Conservation (phyloP, 2,113 vertebrate species). For the Mormoops blainvillei region DNA sequence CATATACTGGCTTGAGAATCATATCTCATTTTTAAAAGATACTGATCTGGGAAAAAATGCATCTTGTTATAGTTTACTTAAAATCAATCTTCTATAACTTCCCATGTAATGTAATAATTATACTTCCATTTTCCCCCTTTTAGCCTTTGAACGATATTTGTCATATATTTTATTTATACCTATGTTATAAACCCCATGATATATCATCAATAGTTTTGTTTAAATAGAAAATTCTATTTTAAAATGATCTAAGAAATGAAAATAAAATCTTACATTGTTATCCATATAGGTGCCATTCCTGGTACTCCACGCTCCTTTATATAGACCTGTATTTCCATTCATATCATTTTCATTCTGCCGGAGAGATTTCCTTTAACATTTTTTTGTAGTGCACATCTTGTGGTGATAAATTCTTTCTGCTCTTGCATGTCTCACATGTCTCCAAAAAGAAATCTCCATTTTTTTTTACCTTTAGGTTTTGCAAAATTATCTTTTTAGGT, state of each 20-base stretch:
- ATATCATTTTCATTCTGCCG: neutral
- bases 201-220: neutral
- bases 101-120: neutral
- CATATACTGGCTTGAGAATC: neutral
- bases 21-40: neutral
- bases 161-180: neutral
- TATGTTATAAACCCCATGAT: neutral
- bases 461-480: constrained; percentile 12
- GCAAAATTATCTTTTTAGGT: neutral
- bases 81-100: neutral
- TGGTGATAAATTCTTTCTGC: neutral
- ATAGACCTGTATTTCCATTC: neutral
- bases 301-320: neutral
- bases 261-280: neutral
- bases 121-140: neutral
- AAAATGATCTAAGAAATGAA: neutral
- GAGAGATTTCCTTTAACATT: neutral
- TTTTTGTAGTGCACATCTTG: neutral
- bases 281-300: neutral
- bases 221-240: neutral
- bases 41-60: neutral
- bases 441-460: neutral
- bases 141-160: neutral
- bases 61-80: neutral
- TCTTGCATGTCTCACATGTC: neutral